Evolutionary conservation across 2,888 invertebrate genomes (phyloP).

Genomic region (Drosophila subsilvestris): DNA sequence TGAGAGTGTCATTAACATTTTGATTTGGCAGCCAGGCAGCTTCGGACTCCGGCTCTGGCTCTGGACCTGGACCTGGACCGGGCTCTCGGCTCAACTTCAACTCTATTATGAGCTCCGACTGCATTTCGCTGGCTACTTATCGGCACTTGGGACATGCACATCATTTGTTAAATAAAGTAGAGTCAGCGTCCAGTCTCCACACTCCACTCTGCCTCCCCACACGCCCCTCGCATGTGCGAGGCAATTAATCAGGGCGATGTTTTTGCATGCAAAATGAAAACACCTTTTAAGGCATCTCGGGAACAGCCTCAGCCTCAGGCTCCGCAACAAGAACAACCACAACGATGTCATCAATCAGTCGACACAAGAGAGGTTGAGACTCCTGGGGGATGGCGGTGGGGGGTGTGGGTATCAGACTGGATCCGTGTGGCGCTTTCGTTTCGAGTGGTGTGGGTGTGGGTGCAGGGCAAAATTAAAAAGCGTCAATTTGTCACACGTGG

Average conservation of each 20-base stretch:
- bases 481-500: conserved; percentile 82
- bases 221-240: conserved; percentile 64
- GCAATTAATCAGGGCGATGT: conserved; percentile 81
- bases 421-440: conserved; percentile 46
- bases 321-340: conserved; percentile 36
- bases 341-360: conserved; percentile 77
- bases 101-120: conserved; percentile 57
- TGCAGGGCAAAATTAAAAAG: conserved; percentile 79
- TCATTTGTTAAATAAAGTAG: conserved; percentile 75
- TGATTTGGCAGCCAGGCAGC: conserved; percentile 67
- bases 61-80: background rate
- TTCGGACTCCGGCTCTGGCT: conserved; percentile 6
- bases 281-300: conserved; percentile 62
- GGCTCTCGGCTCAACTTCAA: conserved; percentile 30
- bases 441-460: conserved; percentile 45
- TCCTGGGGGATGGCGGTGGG: background rate
- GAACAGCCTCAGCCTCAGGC: conserved; percentile 33
- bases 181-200: conserved; percentile 30
- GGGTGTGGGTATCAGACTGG: background rate
- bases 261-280: conserved; percentile 77
- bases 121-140: conserved; percentile 60
- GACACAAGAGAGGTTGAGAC: conserved; percentile 46
- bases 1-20: conserved; percentile 84
- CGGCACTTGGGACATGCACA: conserved; percentile 68
- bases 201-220: conserved; percentile 23